These are phyloP conservation scores for Drosophila nikananu DNA, from an alignment of 1,140 invertebrate genomes.

Conservation along the genomic window DNA sequence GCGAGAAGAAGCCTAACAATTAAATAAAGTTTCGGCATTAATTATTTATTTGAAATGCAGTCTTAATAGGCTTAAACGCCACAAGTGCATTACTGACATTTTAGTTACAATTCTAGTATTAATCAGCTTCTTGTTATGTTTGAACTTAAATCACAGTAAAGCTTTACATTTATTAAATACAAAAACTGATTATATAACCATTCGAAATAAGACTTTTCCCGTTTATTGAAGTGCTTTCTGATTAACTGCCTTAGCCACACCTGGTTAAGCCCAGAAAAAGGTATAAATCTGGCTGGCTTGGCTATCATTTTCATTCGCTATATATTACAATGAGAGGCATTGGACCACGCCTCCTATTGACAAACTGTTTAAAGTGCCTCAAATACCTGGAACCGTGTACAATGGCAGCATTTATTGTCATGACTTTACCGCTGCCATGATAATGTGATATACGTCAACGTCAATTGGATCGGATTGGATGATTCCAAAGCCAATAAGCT, in stretches of 20 bases:
- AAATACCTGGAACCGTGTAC: constrained; percentile 49
- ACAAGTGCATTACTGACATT: too few species aligned
- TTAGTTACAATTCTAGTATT: not conserved
- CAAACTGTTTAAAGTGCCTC: constrained; percentile 65
- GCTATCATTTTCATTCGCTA: constrained; percentile 15
- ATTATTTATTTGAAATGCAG: not conserved
- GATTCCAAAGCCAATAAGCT: constrained; percentile 81
- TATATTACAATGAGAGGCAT: constrained; percentile 5
- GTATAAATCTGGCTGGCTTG: constrained; percentile 8
- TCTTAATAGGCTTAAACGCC: not conserved
- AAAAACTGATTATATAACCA: not conserved
- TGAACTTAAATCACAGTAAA: not conserved
- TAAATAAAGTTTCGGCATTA: not conserved
- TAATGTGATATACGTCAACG: constrained; percentile 82
- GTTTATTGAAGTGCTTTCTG: constrained; percentile 1
- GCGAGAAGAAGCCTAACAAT: not conserved
- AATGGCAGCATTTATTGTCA: constrained; percentile 71
- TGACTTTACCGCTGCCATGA: constrained; percentile 73
- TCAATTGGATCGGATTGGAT: constrained; percentile 73
- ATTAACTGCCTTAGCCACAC: not conserved
- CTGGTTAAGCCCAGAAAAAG: constrained; percentile 8
- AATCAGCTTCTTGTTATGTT: not conserved
- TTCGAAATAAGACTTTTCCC: not conserved
- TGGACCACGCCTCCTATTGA: constrained; percentile 29
- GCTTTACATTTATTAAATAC: not conserved